Base-by-base conservation (phyloP, 2,113 vertebrate species). In the Gambusia affinis region DNA sequence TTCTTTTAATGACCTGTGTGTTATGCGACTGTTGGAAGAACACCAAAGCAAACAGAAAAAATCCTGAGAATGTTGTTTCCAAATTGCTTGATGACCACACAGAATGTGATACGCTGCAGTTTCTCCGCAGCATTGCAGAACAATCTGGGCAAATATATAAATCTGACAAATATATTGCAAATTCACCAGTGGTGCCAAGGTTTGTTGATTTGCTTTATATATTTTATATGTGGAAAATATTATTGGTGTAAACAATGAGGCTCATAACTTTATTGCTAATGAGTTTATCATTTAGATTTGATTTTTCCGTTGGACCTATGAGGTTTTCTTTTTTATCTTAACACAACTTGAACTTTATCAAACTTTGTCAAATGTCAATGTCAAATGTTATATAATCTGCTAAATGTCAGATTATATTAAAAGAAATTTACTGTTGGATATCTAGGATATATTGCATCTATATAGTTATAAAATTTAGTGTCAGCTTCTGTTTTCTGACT, bases 71-170 rank as follows among this genome's bases (percentile, higher is more conserved):
- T 54, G 28, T 60, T 64, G 42, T 84, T 91, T 83, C 71, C 30
- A 29, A 24, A 39, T 60, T 30, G 10, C 8, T 64, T 78, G 89
- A 88, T 91, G 89, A 89, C 4, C 10, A n/a, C 14, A 15, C 67
- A 79, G 82, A 92, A 94, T 91, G 27, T 82, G 88, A 93, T 91
- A 71, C 7, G 72, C 69, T 72, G 82, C 70, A 60, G 75, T 82
- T 83, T 28, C 28, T 31, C 29, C 30, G 29, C 61, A 63, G 29
- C 15, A 28, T 27, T 35, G 30, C 63, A 64, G 28, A 64, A 22
- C 8, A 19, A 63, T 19, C 28, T 15, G 14, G 4, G 44, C 14
- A 19, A 47, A 15, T 42, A 42, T 42, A 14, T 15, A 12, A 42
- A 15, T 37, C 35, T 37, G 35, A 37, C 14, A 42, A 42, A 14